Evolutionary conservation across 2,888 invertebrate species (phyloP).

Genomic region (Drosophila melanocephala): DNA sequence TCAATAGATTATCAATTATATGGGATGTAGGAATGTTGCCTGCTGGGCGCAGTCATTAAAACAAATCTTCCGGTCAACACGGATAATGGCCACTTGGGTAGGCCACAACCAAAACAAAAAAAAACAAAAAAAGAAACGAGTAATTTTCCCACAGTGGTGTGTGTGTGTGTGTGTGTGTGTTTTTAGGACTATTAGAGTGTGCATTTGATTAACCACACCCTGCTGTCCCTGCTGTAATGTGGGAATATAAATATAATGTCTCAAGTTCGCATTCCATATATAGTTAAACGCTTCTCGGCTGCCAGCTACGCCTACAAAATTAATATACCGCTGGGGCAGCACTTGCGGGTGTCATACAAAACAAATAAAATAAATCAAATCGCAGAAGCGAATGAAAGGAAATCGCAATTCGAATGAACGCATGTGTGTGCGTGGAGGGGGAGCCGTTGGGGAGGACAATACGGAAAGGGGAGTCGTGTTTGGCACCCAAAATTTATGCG

Average conservation of each 20-base stretch:
- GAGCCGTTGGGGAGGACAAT: slow-evolving; percentile 6
- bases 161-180: slow-evolving; percentile 15
- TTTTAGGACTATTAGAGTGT: neutral
- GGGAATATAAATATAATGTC: slow-evolving; percentile 61
- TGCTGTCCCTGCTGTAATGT: slow-evolving; percentile 34
- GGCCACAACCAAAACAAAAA: slow-evolving; percentile 8
- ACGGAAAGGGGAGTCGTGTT: slow-evolving; percentile 53
- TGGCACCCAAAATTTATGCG: slow-evolving; percentile 73
- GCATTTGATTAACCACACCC: slow-evolving; percentile 71
- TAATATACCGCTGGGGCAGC: slow-evolving; percentile 77
- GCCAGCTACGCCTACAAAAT: slow-evolving; percentile 78
- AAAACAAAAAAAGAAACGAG: slow-evolving; percentile 1
- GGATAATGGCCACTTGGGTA: slow-evolving; percentile 58
- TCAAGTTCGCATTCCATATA: slow-evolving; percentile 54
- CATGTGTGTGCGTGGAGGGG: slow-evolving; percentile 44
- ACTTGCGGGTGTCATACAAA: slow-evolving; percentile 84
- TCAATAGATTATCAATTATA: slow-evolving; percentile 31
- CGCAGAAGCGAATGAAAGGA: slow-evolving; percentile 65
- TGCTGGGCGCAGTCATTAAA: slow-evolving; percentile 33
- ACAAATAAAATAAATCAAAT: slow-evolving; percentile 85
- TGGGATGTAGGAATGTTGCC: slow-evolving; percentile 10
- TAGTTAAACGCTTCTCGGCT: slow-evolving; percentile 55
- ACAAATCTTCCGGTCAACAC: slow-evolving; percentile 53
- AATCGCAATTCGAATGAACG: slow-evolving; percentile 71
- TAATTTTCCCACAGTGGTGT: slow-evolving; percentile 37